A percentile compares a stretch with the other conserved stretches of the same genome.
Conservation (phyloP, 2,888 invertebrate genomes). For the Bedellia somnulentella region DNA sequence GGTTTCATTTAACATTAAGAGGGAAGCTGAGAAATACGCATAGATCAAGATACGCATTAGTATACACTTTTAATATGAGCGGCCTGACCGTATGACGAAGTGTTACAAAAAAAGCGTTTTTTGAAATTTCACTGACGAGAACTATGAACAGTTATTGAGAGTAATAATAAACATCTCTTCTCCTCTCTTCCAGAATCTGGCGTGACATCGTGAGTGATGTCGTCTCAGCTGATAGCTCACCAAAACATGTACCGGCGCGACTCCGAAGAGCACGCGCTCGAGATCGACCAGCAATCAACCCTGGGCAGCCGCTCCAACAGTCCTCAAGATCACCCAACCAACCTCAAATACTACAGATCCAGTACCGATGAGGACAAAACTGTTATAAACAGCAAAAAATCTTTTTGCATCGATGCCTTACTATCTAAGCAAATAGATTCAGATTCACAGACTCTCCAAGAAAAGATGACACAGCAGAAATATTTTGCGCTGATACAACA, state of each 20-base stretch:
- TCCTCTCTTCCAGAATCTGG: too few relatives aligned
- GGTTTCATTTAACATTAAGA: too few relatives aligned
- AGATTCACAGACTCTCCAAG: slow-evolving; percentile 26
- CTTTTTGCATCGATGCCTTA: slow-evolving; percentile 89
- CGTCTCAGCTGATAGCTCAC: slow-evolving; percentile 22
- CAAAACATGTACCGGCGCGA: slow-evolving; percentile 28
- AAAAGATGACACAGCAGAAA: slow-evolving; percentile 37
- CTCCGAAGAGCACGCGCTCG: slow-evolving; percentile 23
- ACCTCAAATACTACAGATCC: slow-evolving; percentile 32
- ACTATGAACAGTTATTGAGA: too few relatives aligned
- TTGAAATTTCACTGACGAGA: too few relatives aligned
- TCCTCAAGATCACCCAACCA: slow-evolving; percentile 20
- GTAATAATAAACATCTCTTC: too few relatives aligned
- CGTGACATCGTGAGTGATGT: too few relatives aligned
- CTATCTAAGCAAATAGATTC: slow-evolving; percentile 61
- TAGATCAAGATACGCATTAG: too few relatives aligned
- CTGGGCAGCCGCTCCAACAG: slow-evolving; percentile 34
- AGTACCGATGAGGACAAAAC: slow-evolving; percentile 34
- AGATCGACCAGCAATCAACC: slow-evolving; percentile 38
- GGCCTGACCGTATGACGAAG: too few relatives aligned
- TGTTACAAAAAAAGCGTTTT: too few relatives aligned
- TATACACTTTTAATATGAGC: too few relatives aligned
- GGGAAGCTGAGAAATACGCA: too few relatives aligned
- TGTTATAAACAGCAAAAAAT: slow-evolving; percentile 61
- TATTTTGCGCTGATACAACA: slow-evolving; percentile 38